These are phyloP conservation scores for Gadopsis marmoratus DNA, from an alignment of 2,797 vertebrate species.

Conservation along the genomic window DNA sequence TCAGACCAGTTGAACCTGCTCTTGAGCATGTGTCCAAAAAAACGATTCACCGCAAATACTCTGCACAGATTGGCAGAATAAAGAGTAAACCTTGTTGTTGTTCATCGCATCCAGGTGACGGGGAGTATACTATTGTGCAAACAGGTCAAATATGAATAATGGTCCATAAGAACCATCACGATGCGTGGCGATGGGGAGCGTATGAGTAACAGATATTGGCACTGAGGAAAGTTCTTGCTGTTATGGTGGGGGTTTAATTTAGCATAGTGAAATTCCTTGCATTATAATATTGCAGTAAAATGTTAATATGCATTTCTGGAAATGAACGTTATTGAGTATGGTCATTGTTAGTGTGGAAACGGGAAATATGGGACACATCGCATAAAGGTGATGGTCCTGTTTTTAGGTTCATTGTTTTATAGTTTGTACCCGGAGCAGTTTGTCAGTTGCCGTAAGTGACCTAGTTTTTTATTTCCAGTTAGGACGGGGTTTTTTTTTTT, in stretches of 20 bases:
- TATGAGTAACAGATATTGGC: background rate
- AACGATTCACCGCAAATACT: conserved; percentile 3
- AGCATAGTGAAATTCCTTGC: rapidly evolving
- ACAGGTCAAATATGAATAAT: background rate
- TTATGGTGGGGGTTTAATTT: background rate
- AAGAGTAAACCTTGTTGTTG: background rate
- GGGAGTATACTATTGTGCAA: rapidly evolving
- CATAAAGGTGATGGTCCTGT: background rate
- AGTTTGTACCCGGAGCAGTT: background rate
- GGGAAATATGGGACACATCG: conserved; percentile 1
- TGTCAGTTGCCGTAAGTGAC: background rate
- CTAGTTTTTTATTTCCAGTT: background rate
- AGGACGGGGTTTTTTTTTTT: no score
- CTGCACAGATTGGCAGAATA: conserved; percentile 31
- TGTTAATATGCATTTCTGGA: background rate
- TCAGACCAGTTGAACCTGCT: conserved; percentile 76
- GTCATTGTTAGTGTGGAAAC: background rate
- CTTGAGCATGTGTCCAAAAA: conserved; percentile 12
- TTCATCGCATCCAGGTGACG: background rate
- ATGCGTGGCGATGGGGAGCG: background rate
- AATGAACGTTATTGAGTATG: background rate
- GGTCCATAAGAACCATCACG: background rate
- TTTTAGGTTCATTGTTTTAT: background rate
- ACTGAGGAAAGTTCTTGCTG: background rate
- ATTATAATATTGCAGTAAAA: background rate